Evolutionary conservation across 2,113 vertebrate species (phyloP).

Genomic region (Perccottus glenii): DNA sequence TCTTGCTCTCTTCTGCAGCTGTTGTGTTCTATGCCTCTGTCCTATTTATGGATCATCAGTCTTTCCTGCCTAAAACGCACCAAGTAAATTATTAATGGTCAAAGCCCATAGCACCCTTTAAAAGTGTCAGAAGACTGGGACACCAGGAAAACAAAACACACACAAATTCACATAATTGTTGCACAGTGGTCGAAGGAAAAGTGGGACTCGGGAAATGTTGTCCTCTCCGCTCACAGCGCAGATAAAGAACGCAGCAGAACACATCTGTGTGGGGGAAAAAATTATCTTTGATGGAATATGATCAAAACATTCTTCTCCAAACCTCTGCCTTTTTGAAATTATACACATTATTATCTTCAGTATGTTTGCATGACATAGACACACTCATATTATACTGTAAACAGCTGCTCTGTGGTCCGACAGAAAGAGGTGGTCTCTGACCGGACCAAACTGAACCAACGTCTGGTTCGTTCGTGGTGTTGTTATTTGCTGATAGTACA

Average conservation of each 20-base stretch:
- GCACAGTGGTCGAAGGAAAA: slow-evolving; percentile 25
- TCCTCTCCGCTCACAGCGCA: neutral
- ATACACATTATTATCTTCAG: neutral
- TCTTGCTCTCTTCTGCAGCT: slow-evolving; percentile 10
- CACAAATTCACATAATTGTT: slow-evolving; percentile 19
- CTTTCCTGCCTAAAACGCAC: slow-evolving; percentile 58
- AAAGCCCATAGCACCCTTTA: slow-evolving; percentile 55
- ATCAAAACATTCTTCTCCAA: neutral
- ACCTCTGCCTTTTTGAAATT: neutral
- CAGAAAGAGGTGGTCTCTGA: no score
- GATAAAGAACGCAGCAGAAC: neutral
- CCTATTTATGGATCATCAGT: slow-evolving; percentile 69
- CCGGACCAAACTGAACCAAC: no score
- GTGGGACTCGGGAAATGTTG: neutral
- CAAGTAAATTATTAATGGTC: slow-evolving; percentile 71
- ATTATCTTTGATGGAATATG: neutral
- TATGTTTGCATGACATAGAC: no score
- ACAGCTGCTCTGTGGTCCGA: no score
- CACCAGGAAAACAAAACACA: slow-evolving; percentile 16
- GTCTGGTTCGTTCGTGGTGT: no score
- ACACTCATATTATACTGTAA: no score
- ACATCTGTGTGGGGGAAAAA: neutral
- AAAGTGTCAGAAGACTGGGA: slow-evolving; percentile 54
- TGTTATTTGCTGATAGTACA: no score
- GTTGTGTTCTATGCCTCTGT: slow-evolving; percentile 49